phyloP scores from a whole-genome alignment of 2,113 vertebrate genomes.

The Proterorhinus semilunaris region DNA sequence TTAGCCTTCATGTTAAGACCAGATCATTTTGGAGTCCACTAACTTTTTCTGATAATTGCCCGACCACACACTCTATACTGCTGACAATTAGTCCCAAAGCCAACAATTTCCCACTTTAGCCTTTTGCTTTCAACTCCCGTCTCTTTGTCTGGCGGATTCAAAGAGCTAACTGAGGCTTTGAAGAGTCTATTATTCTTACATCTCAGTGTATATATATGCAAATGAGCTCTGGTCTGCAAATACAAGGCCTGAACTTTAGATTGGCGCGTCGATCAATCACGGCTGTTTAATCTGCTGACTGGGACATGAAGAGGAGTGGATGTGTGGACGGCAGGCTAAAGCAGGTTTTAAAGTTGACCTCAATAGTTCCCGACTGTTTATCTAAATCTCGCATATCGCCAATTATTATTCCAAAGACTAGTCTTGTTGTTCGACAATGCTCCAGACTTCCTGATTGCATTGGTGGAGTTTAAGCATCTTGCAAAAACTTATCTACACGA shows the following conservation, averaged over 20 bases:
- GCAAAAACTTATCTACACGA: constrained; percentile 63
- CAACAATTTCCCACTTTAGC: constrained; percentile 2
- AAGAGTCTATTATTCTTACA: constrained; percentile 39
- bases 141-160: constrained; percentile 19
- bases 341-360: constrained; percentile 40
- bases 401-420: constrained; percentile 49
- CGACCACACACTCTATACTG: background rate
- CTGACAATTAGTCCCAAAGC: background rate
- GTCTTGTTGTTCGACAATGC: constrained; percentile 24
- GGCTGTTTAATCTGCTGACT: constrained; percentile 51
- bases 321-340: constrained; percentile 20
- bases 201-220: constrained; percentile 46
- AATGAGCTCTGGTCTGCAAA: constrained; percentile 32
- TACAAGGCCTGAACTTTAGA: constrained; percentile 39
- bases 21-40: background rate
- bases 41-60: background rate
- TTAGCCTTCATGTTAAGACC: no score
- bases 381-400: constrained; percentile 38
- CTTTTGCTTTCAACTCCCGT: constrained; percentile 11
- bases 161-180: constrained; percentile 16
- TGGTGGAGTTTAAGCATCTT: constrained; percentile 47
- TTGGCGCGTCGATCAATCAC: constrained; percentile 47
- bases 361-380: constrained; percentile 45
- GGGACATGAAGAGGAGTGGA: constrained; percentile 5
- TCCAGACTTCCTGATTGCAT: constrained; percentile 32